Evolutionary conservation across 2,888 invertebrate genomes (phyloP).

Genomic region (Zeuzera pyrina): DNA sequence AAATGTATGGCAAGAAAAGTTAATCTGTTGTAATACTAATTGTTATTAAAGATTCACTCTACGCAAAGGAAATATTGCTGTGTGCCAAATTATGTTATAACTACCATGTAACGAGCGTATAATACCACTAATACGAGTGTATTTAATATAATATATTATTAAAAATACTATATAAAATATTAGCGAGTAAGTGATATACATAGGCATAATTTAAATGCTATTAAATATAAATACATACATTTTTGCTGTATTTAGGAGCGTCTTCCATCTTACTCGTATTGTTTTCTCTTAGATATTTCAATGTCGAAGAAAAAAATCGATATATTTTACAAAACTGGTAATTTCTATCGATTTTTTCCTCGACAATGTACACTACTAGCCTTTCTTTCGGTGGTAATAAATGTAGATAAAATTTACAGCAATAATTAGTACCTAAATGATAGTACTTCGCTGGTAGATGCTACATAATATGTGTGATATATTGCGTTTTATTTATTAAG

Average conservation of each 20-base stretch:
- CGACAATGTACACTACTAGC: constrained; percentile 37
- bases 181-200: constrained; percentile 65
- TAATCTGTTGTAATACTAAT: too few species aligned
- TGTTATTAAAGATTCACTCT: too few species aligned
- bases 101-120: constrained; percentile 43
- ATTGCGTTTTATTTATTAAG: constrained; percentile 50
- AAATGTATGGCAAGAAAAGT: too few species aligned
- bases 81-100: constrained; percentile 58
- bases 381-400: constrained; percentile 62
- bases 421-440: constrained; percentile 67
- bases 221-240: constrained; percentile 51
- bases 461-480: constrained; percentile 62
- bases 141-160: constrained; percentile 34
- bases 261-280: constrained; percentile 68
- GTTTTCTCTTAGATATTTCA: constrained; percentile 50
- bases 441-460: constrained; percentile 58
- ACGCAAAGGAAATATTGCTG: constrained; percentile 28
- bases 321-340: constrained; percentile 2
- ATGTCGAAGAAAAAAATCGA: constrained; percentile 29
- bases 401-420: constrained; percentile 63
- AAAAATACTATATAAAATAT: constrained; percentile 44
- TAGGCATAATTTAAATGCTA: constrained; percentile 49
- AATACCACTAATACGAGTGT: constrained; percentile 50
- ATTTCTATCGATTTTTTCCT: constrained; percentile 12
- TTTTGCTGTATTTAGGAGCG: constrained; percentile 71